Evolutionary conservation across 2,113 vertebrate genomes (phyloP).

Genomic region (Anser cygnoides): DNA sequence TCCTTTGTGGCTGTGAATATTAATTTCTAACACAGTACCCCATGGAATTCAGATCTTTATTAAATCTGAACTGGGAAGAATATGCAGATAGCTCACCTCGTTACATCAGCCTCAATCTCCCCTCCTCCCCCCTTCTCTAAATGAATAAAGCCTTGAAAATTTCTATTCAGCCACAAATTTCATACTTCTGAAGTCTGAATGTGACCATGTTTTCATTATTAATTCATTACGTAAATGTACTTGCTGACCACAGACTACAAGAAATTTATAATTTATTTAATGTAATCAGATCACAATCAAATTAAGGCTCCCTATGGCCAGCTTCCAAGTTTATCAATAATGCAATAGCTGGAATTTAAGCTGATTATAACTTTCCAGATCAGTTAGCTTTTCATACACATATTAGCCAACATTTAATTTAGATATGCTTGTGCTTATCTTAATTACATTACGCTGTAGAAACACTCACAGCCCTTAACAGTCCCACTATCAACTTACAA

Average conservation of each 20-base stretch:
- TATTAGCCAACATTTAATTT: conserved; percentile 13
- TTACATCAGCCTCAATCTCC: neutral
- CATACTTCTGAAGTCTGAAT: neutral
- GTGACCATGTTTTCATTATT: neutral
- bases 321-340: conserved; percentile 33
- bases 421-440: neutral
- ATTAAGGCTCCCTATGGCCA: neutral
- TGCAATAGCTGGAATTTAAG: conserved; percentile 34
- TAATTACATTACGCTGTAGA: neutral
- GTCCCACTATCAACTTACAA: neutral
- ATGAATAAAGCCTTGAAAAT: neutral
- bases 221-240: conserved; percentile 6
- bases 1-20: neutral
- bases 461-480: neutral
- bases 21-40: neutral
- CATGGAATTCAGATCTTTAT: neutral
- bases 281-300: neutral
- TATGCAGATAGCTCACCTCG: neutral
- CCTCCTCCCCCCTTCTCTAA: neutral
- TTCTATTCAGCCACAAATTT: neutral
- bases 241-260: neutral
- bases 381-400: conserved; percentile 12
- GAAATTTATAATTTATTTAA: neutral
- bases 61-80: neutral
- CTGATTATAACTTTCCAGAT: conserved; percentile 6